Percentiles rank a stretch among this genome's conserved stretches.
Conservation (phyloP, 2,113 vertebrate genomes). For the Actenoides lindsayi region DNA sequence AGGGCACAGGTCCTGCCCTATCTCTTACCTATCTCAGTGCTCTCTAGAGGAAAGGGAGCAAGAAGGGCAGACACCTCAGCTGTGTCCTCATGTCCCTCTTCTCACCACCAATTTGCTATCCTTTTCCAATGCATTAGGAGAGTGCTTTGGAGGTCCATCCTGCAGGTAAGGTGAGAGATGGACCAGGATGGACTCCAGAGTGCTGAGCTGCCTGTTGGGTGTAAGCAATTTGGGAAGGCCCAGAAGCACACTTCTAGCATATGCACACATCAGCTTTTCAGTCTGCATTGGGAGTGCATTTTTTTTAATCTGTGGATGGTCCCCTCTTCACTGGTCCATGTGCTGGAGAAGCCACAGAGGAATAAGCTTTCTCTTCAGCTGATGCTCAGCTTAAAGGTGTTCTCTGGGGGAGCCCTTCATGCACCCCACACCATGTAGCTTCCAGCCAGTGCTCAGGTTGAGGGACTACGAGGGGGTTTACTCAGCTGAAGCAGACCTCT, state of each 20-base stretch:
- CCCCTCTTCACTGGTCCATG: background rate
- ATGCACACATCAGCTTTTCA: accelerated
- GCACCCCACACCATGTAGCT: background rate
- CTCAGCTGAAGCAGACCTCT: background rate
- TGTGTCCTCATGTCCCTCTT: background rate
- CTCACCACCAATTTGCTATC: background rate
- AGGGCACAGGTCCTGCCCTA: accelerated
- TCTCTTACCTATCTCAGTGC: background rate
- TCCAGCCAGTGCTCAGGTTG: background rate
- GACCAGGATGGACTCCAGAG: background rate
- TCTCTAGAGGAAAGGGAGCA: background rate
- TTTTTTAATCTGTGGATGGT: background rate
- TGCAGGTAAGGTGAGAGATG: background rate
- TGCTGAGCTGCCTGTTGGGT: background rate
- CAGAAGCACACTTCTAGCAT: background rate
- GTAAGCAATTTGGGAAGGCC: background rate
- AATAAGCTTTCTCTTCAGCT: background rate
- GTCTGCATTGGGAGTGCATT: background rate
- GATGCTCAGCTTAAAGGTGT: accelerated
- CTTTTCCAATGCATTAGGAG: background rate
- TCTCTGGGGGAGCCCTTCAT: background rate
- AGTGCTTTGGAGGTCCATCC: background rate
- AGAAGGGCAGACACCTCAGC: background rate
- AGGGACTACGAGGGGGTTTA: background rate
- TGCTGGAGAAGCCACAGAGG: background rate